phyloP scores from a whole-genome alignment of 1,140 invertebrate genomes.

The Drosophila pallidifrons region DNA sequence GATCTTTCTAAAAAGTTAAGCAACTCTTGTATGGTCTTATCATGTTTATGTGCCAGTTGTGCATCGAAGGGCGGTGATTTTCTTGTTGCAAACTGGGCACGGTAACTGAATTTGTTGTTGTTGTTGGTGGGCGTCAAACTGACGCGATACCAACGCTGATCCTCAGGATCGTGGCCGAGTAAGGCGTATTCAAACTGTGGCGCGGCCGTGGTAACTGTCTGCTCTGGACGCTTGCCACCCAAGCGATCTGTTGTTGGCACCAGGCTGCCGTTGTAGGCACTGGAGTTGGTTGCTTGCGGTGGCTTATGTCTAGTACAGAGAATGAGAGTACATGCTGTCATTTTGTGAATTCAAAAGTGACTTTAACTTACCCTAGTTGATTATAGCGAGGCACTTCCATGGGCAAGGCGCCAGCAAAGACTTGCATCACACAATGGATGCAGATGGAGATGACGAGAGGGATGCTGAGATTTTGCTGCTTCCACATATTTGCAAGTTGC shows the following conservation, averaged over 20 bases:
- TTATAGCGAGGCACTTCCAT: conserved; percentile 49
- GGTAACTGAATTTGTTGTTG: conserved; percentile 48
- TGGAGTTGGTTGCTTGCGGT: conserved; percentile 4
- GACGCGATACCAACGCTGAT: conserved; percentile 71
- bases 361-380: conserved; percentile 50
- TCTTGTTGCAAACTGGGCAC: conserved; percentile 60
- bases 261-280: conserved; percentile 10
- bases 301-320: conserved; percentile 26
- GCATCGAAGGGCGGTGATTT: conserved; percentile 59
- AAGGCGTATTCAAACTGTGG: conserved; percentile 63
- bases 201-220: not conserved
- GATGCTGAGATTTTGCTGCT: conserved; percentile 33
- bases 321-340: not conserved
- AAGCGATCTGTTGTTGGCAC: conserved; percentile 18
- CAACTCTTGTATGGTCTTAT: conserved; percentile 62
- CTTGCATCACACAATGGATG: conserved; percentile 38
- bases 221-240: not conserved
- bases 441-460: conserved; percentile 28
- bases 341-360: not conserved
- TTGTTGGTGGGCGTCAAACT: conserved; percentile 52
- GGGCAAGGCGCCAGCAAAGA: conserved; percentile 24
- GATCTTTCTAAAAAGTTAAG: conserved; percentile 58
- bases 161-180: conserved; percentile 61
- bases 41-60: conserved; percentile 58
- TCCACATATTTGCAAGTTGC: conserved; percentile 44